Evolutionary conservation across 2,888 invertebrate genomes (phyloP).

Genomic region (Mellilla xanthometata): DNA sequence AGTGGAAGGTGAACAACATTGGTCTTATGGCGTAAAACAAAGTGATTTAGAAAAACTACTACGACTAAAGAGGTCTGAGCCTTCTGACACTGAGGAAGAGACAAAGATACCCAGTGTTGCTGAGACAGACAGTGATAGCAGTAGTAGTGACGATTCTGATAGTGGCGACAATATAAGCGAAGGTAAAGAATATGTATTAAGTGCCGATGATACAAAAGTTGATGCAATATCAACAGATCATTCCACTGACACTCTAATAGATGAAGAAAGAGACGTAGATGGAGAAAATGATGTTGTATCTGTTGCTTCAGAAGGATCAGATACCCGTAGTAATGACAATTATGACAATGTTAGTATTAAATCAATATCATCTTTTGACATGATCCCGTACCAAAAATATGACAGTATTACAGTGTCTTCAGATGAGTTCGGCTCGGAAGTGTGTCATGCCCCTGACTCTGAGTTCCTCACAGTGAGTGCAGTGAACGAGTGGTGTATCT

Average conservation of each 20-base stretch:
- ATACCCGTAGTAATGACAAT: constrained; percentile 57
- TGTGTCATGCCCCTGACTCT: constrained; percentile 73
- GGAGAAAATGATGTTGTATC: constrained; percentile 63
- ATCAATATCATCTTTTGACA: constrained; percentile 75
- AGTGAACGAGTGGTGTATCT: constrained; percentile 78
- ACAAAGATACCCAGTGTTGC: constrained; percentile 38
- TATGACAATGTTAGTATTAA: constrained; percentile 79
- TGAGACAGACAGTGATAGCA: constrained; percentile 41
- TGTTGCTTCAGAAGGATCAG: constrained; percentile 59
- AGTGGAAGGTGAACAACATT: constrained; percentile 59
- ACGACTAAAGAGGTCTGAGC: constrained; percentile 67
- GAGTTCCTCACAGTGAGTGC: constrained; percentile 78
- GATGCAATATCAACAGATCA: constrained; percentile 72
- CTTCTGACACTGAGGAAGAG: constrained; percentile 69
- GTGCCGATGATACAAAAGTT: constrained; percentile 60
- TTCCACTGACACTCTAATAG: constrained; percentile 74
- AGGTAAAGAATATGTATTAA: constrained; percentile 61
- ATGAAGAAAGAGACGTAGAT: constrained; percentile 69
- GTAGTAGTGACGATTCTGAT: constrained; percentile 54
- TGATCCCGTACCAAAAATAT: constrained; percentile 77
- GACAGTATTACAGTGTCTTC: constrained; percentile 78
- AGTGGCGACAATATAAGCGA: constrained; percentile 57
- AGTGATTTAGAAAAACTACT: constrained; percentile 71
- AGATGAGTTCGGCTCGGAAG: constrained; percentile 77
- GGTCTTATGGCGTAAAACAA: constrained; percentile 77